Evolutionary conservation across 2,797 vertebrate genomes (phyloP).

Genomic region (Parambassis ranga): DNA sequence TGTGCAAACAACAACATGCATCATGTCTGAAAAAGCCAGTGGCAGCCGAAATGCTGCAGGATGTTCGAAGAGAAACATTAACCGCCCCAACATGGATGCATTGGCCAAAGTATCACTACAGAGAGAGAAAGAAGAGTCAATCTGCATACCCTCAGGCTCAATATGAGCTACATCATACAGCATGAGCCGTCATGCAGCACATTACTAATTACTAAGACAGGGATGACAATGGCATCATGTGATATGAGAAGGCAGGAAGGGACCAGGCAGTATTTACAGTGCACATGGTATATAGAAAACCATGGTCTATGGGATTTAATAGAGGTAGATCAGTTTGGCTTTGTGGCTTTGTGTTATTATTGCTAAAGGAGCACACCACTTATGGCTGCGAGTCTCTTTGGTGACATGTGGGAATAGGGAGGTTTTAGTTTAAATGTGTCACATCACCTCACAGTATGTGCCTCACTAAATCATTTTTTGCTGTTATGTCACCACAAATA

Average conservation of each 20-base stretch:
- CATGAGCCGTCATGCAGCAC: background rate
- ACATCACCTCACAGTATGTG: too few species aligned
- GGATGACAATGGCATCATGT: background rate
- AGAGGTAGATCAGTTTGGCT: too few species aligned
- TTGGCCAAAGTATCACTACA: background rate
- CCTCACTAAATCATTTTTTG: background rate
- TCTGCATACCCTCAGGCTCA: background rate
- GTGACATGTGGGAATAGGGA: too few species aligned
- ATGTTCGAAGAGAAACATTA: conserved; percentile 25
- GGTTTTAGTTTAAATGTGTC: too few species aligned
- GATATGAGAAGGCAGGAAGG: background rate
- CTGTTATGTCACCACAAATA: background rate
- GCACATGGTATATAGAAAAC: background rate
- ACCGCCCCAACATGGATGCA: conserved; percentile 28
- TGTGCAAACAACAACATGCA: background rate
- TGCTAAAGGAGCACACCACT: too few species aligned
- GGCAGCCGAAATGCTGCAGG: conserved; percentile 9
- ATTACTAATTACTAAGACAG: background rate
- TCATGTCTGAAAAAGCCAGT: background rate
- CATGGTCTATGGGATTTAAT: too few species aligned
- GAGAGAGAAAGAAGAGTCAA: background rate
- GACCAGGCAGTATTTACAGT: background rate
- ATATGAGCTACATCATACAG: conserved; percentile 3
- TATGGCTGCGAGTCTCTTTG: too few species aligned
- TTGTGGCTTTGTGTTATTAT: too few species aligned